Conservation (phyloP, 2,888 invertebrate genomes). For the Cecidostiba fungosa region DNA sequence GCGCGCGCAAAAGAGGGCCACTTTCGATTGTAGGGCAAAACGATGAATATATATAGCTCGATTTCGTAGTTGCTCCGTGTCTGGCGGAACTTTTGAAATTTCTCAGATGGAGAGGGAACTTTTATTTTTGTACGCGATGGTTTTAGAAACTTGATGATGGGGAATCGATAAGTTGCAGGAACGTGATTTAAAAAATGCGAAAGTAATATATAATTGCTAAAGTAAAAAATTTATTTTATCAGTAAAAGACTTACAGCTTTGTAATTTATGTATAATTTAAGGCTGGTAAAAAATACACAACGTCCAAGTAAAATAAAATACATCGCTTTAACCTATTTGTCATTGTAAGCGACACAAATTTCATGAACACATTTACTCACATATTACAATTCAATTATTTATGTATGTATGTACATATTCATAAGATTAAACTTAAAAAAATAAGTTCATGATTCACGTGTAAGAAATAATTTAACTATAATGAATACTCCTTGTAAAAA, state of each 20-base stretch:
- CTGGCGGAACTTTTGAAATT: slow-evolving; percentile 36
- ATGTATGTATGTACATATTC: background rate
- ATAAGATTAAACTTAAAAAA: background rate
- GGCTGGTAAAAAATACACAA: background rate
- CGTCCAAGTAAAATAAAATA: background rate
- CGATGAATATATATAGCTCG: background rate
- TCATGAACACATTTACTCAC: background rate
- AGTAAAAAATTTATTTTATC: slow-evolving; percentile 4
- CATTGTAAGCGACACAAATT: background rate
- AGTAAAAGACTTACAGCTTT: background rate
- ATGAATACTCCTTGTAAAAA: slow-evolving; percentile 16
- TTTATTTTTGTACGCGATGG: background rate
- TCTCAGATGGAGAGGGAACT: background rate
- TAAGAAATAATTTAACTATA: background rate
- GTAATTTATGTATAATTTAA: background rate
- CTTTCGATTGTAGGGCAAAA: slow-evolving; percentile 49
- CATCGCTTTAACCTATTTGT: background rate
- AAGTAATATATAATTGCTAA: background rate
- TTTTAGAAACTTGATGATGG: background rate
- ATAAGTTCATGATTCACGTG: background rate
- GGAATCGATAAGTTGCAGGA: background rate
- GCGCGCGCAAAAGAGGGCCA: background rate
- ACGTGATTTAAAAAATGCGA: background rate
- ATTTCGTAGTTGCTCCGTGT: background rate
- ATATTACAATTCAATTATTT: slow-evolving; percentile 7